These are phyloP conservation scores for Orthosia cruda DNA, from an alignment of 2,888 invertebrate genomes.

Conservation along the genomic window DNA sequence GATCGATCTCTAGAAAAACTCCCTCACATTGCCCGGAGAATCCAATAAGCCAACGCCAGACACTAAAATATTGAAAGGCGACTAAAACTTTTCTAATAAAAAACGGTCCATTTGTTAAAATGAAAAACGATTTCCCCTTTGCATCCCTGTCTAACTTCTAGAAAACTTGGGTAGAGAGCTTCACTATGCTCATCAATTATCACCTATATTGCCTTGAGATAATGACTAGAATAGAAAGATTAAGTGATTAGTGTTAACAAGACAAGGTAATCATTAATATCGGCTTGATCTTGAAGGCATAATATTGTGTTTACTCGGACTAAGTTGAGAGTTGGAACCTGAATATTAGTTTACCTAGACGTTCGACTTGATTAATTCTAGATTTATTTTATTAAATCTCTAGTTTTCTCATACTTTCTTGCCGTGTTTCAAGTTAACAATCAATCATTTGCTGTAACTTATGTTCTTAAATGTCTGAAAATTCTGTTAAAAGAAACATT, in stretches of 20 bases:
- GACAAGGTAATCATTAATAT: slow-evolving; percentile 45
- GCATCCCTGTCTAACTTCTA: slow-evolving; percentile 61
- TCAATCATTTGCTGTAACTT: slow-evolving; percentile 36
- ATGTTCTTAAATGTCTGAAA: too few species aligned
- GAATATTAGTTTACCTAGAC: slow-evolving; percentile 29
- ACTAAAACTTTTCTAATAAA: slow-evolving; percentile 85
- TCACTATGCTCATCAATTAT: too few species aligned
- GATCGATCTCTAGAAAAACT: slow-evolving; percentile 59
- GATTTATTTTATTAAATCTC: slow-evolving; percentile 8
- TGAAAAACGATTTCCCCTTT: slow-evolving; percentile 79
- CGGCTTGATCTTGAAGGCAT: slow-evolving; percentile 30
- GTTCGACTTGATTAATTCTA: slow-evolving; percentile 12
- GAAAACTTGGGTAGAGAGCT: slow-evolving; percentile 43
- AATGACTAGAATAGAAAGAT: too few species aligned
- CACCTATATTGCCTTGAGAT: too few species aligned
- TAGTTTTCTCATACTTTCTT: neutral
- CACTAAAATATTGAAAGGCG: slow-evolving; percentile 82
- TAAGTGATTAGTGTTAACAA: slow-evolving; percentile 48
- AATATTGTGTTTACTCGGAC: slow-evolving; percentile 36
- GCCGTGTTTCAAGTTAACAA: too few species aligned
- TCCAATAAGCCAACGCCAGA: slow-evolving; percentile 70
- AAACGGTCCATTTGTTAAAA: slow-evolving; percentile 83
- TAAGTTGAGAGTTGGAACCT: slow-evolving; percentile 25
- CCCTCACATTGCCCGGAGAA: slow-evolving; percentile 60
- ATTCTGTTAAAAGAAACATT: slow-evolving; percentile 33